Percentiles rank a stretch among this genome's conserved stretches.
These are phyloP conservation scores for Isichthys henryi DNA, from an alignment of 2,113 vertebrate species.

Conservation along the genomic window DNA sequence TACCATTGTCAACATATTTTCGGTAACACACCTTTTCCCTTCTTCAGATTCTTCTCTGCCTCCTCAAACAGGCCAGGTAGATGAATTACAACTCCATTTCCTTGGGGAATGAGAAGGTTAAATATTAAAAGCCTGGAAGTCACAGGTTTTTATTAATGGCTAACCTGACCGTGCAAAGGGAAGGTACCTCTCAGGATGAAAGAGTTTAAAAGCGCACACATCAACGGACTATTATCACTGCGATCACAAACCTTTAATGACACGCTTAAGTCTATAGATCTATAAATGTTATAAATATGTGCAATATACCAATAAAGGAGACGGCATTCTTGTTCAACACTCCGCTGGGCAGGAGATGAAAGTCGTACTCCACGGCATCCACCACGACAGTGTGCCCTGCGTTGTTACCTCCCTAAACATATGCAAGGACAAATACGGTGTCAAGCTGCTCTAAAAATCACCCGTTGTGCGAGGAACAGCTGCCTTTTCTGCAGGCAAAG, in stretches of 20 bases:
- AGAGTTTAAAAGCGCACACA: background rate
- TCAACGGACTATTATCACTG: background rate
- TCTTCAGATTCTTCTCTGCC: constrained; percentile 64
- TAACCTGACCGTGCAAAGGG: background rate
- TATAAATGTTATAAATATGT: background rate
- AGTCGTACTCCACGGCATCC: constrained; percentile 66
- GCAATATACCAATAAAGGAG: constrained; percentile 64
- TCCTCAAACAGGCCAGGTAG: constrained; percentile 70
- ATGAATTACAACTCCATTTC: constrained; percentile 72
- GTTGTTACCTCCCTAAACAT: constrained; percentile 69
- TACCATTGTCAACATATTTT: background rate
- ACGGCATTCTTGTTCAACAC: constrained; percentile 68
- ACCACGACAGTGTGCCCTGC: constrained; percentile 71
- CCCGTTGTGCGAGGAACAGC: background rate
- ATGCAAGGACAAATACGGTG: background rate
- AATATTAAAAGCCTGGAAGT: background rate
- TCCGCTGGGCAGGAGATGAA: constrained; percentile 69
- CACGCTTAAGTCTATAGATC: background rate
- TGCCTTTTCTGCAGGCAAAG: background rate
- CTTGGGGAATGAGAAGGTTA: constrained; percentile 35
- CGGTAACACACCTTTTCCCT: constrained; percentile 59
- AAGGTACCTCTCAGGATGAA: background rate
- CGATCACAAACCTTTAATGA: background rate
- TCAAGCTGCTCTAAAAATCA: background rate
- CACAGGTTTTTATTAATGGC: background rate